Conservation (phyloP, 2,888 invertebrate genomes). For the Biston stratarius region DNA sequence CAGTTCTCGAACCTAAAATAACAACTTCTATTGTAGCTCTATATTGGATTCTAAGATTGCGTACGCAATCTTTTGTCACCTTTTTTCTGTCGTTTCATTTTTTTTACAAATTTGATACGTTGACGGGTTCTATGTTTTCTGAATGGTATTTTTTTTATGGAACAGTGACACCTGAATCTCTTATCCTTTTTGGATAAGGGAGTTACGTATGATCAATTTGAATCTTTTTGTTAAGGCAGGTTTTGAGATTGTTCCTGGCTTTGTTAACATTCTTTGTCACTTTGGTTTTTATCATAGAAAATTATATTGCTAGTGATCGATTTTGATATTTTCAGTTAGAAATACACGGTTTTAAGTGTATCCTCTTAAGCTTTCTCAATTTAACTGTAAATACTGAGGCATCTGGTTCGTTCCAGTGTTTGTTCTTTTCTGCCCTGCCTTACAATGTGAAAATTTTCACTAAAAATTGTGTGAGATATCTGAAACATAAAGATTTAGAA, state of each 20-base stretch:
- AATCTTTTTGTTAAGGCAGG: slow-evolving; percentile 70
- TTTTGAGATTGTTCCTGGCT: slow-evolving; percentile 40
- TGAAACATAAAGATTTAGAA: no score
- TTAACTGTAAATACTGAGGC: no score
- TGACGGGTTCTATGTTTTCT: slow-evolving; percentile 68
- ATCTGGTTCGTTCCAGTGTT: no score
- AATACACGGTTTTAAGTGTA: neutral
- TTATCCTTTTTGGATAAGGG: slow-evolving; percentile 64
- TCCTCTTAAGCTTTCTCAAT: no score
- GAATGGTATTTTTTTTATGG: slow-evolving; percentile 64
- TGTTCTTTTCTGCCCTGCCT: no score
- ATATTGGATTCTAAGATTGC: slow-evolving; percentile 80
- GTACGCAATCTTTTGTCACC: slow-evolving; percentile 71
- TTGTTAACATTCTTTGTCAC: slow-evolving; percentile 23
- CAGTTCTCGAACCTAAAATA: slow-evolving; percentile 75
- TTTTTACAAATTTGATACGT: slow-evolving; percentile 75
- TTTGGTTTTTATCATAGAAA: slow-evolving; percentile 8
- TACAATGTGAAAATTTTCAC: no score
- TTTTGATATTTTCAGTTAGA: neutral
- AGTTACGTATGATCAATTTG: slow-evolving; percentile 72
- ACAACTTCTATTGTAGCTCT: slow-evolving; percentile 68
- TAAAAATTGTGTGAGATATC: no score
- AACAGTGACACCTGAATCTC: slow-evolving; percentile 80
- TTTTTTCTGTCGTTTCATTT: slow-evolving; percentile 51
- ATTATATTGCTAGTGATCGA: slow-evolving; percentile 1